These are phyloP conservation scores for Malurus splendens DNA, from an alignment of 2,797 vertebrate species.

Conservation along the genomic window DNA sequence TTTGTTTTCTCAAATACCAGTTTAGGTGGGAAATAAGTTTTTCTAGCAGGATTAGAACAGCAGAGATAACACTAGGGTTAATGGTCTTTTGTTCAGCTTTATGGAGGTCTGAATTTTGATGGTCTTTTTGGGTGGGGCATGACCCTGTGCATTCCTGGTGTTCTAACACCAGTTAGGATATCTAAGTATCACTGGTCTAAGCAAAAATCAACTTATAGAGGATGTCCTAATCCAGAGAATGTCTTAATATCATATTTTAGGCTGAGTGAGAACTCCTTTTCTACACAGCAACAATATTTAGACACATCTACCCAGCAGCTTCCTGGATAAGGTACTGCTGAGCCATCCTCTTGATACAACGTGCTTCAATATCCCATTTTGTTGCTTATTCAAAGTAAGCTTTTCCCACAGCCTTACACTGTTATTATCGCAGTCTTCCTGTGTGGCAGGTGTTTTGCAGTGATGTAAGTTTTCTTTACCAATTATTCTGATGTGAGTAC, in stretches of 20 bases:
- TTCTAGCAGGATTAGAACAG: background rate
- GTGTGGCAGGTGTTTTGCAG: background rate
- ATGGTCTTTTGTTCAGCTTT: background rate
- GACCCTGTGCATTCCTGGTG: background rate
- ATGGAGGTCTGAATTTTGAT: background rate
- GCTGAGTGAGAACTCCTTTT: background rate
- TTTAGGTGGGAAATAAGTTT: background rate
- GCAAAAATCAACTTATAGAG: background rate
- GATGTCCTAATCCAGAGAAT: background rate
- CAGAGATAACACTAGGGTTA: background rate
- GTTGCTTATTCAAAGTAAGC: background rate
- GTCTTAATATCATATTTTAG: background rate
- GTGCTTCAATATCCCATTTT: background rate
- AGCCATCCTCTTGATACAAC: background rate
- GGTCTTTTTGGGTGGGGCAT: rapidly evolving
- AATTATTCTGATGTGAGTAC: background rate
- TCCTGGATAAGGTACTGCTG: background rate
- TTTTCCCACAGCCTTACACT: background rate
- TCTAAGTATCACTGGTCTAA: background rate
- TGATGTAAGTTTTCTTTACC: background rate
- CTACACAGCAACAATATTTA: background rate
- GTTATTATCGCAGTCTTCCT: background rate
- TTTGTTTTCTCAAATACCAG: background rate
- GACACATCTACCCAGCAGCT: background rate
- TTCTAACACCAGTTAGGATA: background rate